Base-by-base conservation (phyloP, 2,888 invertebrate genomes). In the Scaptomyza polygonia region DNA sequence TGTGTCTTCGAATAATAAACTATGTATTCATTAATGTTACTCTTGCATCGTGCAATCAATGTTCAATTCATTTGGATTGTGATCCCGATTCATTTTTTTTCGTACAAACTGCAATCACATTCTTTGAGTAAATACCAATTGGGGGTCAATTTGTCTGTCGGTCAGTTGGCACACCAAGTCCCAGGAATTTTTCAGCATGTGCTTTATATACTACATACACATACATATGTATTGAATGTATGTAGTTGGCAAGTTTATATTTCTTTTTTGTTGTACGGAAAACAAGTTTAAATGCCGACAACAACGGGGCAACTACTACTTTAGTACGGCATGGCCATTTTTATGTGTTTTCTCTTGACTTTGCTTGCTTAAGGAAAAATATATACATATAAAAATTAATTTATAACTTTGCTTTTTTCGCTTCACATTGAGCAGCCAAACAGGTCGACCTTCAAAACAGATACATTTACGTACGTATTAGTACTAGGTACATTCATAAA, bases 391-490 rank as follows among this genome's bases (percentile, higher is more conserved):
- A 14, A 72, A 74, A 62, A 64, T 77, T 75, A 77, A 78, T 74
- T 75, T 78, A 72, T 78, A 78, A 78, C 72, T 69, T 69, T 74
- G 61, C 51, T 52, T 42, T 42, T 77, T 79, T 16, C 39, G 66
- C 48, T 36, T 56, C 43, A 51, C 43, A 62, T 52, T 40, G 51
- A 49, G 42, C 57, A 30, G 67, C 69, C 39, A 79, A 80, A 80
- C 82, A 82, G 58, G 79, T 66, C 67, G 82, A 79, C 82, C 79
- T 79, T 79, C 79, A 70, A 39, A 32, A 6, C 36, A 11, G 45
- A 47, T 32, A 21, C 18, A 39, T 39, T 32, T 47, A 30, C 30
- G 18, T 18, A 18, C 12, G 11, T 47, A 25, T 5, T 5, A n/a
- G 11, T 47, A 25, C 25, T 5, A n/a, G 18, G 1, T 30, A 5